These are phyloP conservation scores for Menidia menidia DNA, from an alignment of 2,797 vertebrate genomes.

Conservation along the genomic window DNA sequence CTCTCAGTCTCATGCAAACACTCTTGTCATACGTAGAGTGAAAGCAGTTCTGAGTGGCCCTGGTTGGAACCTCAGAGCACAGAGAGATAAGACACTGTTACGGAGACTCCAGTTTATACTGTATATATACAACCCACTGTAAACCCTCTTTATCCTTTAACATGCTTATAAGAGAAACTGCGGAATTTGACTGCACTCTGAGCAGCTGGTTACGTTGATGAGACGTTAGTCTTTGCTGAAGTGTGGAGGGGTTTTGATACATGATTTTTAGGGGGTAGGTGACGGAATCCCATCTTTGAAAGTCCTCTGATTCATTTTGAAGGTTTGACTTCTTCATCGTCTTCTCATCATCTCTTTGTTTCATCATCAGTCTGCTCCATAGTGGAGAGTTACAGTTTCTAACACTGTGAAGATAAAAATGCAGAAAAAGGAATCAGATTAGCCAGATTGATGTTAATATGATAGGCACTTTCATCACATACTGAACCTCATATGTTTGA, in stretches of 20 bases:
- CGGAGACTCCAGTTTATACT: conserved; percentile 70
- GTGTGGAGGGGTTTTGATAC: conserved; percentile 39
- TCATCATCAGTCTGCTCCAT: conserved; percentile 74
- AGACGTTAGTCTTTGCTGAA: conserved; percentile 33
- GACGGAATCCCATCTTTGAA: conserved; percentile 43
- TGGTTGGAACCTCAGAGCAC: conserved; percentile 38
- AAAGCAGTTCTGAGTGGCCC: conserved; percentile 40
- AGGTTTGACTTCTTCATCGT: conserved; percentile 67
- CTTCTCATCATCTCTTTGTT: conserved; percentile 58
- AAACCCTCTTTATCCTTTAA: conserved; percentile 48
- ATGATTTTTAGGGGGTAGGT: conserved; percentile 8
- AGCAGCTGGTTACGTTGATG: conserved; percentile 15
- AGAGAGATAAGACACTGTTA: conserved; percentile 67
- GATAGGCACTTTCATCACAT: not conserved
- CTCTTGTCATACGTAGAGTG: conserved; percentile 56
- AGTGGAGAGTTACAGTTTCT: conserved; percentile 64
- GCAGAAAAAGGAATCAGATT: not conserved
- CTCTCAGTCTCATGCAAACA: conserved; percentile 56
- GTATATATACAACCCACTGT: conserved; percentile 66
- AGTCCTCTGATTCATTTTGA: conserved; percentile 69
- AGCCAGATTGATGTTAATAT: not conserved
- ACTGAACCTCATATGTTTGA: too few relatives aligned
- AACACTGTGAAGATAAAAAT: conserved; percentile 54
- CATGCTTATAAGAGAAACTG: conserved; percentile 48
- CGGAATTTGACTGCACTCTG: conserved; percentile 50